A percentile compares a stretch with the other conserved stretches of the same genome.
These are phyloP conservation scores for Labia minor DNA, from an alignment of 2,888 invertebrate species.

Conservation along the genomic window DNA sequence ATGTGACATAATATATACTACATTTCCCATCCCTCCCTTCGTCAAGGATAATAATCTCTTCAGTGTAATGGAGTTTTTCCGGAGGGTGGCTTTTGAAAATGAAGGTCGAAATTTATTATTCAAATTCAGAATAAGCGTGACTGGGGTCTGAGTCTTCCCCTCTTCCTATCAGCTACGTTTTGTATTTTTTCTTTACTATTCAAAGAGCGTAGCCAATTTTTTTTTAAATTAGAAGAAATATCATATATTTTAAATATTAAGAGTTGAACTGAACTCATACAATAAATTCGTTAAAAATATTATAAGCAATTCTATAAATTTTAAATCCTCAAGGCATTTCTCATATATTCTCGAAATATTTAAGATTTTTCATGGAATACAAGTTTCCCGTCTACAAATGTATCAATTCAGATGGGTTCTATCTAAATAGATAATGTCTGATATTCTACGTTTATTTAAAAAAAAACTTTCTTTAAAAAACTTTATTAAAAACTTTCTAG, in stretches of 20 bases:
- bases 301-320: no score
- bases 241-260: background rate
- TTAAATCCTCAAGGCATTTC: no score
- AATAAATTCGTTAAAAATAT: no score
- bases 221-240: background rate
- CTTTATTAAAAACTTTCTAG: no score
- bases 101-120: conserved; percentile 3
- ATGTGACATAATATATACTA: conserved; percentile 3
- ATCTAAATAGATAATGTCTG: no score
- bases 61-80: background rate
- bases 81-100: conserved; percentile 7
- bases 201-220: background rate
- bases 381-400: no score
- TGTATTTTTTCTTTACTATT: background rate
- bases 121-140: conserved; percentile 5
- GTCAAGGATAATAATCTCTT: background rate
- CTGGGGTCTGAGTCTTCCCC: background rate
- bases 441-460: no score
- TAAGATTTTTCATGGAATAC: no score
- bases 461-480: no score
- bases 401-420: no score
- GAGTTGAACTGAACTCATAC: no score
- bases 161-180: background rate
- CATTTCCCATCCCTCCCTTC: background rate
- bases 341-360: no score